Conservation (phyloP, 2,113 vertebrate species). For the Anas platyrhynchos region DNA sequence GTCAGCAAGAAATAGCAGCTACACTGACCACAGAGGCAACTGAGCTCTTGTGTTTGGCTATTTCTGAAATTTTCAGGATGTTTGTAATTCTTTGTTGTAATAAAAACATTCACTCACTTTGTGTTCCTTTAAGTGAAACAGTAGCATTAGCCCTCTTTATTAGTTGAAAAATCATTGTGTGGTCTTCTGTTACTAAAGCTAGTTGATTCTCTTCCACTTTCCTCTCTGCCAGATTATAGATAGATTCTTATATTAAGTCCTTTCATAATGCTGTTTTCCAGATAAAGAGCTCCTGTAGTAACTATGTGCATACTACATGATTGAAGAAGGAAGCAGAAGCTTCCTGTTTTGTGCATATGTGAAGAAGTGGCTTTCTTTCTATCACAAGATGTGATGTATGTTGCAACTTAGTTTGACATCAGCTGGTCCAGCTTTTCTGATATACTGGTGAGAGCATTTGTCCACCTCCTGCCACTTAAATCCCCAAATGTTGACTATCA, state of each 20-base stretch:
- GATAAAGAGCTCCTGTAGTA: not conserved
- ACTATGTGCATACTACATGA: not conserved
- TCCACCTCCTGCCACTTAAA: not conserved
- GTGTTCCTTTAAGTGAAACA: not conserved
- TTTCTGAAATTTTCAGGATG: not conserved
- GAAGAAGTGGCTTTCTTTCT: not conserved
- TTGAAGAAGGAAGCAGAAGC: not conserved
- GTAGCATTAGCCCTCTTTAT: not conserved
- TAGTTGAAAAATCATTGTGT: not conserved
- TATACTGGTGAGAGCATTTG: not conserved
- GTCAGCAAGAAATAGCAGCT: not conserved
- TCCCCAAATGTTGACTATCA: not conserved
- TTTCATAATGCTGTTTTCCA: not conserved
- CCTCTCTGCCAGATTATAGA: not conserved
- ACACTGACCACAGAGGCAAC: not conserved
- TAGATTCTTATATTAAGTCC: not conserved
- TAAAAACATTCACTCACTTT: not conserved
- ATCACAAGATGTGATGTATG: not conserved
- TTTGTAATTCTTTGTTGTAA: not conserved
- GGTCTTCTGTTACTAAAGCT: not conserved
- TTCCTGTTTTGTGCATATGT: not conserved
- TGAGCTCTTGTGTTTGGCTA: rapidly evolving
- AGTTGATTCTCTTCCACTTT: not conserved
- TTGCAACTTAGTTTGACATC: not conserved
- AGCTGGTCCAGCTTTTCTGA: not conserved